A percentile compares a stretch with the other conserved stretches of the same genome.
phyloP scores from a whole-genome alignment of 1,140 invertebrate species.

The Zophobas morio region DNA sequence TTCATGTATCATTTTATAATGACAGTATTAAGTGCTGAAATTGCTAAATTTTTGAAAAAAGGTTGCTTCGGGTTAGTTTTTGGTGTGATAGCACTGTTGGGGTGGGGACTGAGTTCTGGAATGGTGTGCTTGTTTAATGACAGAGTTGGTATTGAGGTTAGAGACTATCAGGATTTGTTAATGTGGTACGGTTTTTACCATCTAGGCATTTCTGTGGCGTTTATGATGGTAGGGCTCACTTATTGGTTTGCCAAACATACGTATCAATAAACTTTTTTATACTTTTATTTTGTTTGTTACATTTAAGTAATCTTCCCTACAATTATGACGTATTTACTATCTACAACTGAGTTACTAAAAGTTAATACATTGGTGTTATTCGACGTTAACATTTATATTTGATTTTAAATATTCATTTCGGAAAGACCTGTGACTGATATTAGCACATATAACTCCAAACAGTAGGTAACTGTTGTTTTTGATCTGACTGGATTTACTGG shows the following conservation, averaged over 20 bases:
- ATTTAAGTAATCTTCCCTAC: background rate
- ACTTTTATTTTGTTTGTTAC: background rate
- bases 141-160: background rate
- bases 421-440: too few relatives aligned
- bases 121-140: conserved; percentile 20
- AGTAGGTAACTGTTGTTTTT: too few relatives aligned
- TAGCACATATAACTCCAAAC: too few relatives aligned
- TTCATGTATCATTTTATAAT: conserved; percentile 22
- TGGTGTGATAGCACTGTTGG: conserved; percentile 1
- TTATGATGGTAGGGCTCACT: conserved; percentile 31
- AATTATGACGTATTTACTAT: too few relatives aligned
- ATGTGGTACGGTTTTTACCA: conserved; percentile 38
- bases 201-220: background rate
- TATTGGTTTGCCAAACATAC: conserved; percentile 39
- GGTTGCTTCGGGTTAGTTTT: conserved; percentile 18
- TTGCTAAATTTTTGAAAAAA: conserved; percentile 23
- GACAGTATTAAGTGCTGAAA: conserved; percentile 20
- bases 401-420: too few relatives aligned
- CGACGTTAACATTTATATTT: too few relatives aligned
- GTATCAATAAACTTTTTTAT: conserved; percentile 11
- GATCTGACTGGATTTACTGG: too few relatives aligned
- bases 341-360: too few relatives aligned
- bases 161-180: conserved; percentile 12
- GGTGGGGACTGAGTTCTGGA: background rate
- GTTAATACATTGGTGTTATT: too few relatives aligned